Base-by-base conservation (phyloP, 1,140 invertebrate genomes). In the Rhopalosiphum padi region DNA sequence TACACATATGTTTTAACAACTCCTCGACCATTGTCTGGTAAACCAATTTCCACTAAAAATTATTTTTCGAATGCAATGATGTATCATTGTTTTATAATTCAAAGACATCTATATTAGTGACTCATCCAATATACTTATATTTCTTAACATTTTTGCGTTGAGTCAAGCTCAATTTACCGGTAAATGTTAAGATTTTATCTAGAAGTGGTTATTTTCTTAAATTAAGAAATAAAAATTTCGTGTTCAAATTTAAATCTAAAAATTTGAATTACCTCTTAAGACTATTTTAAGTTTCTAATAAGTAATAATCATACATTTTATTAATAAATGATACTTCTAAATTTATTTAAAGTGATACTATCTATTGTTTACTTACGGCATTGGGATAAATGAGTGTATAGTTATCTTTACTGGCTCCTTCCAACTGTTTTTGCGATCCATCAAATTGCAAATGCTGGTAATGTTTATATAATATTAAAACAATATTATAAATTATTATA, bases 361-460 rank as follows among this genome's bases (percentile, higher is more conserved):
- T 51, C 11, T 51, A 22, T 22, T 22, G 30, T 35, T 30, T 48
- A 89, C 51, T 89, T 37, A 89, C 88, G 22, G 22, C 9, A 37
- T 89, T 89, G 22, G 48, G 35, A 41, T 89, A 89, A 3, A 25
- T 35, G 4, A 89, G 88, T 23, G 88, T 55, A 41, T 8, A 89
- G 11, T 89, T 89, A 11, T 35, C 15, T 22, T 25, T 53, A 22
- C 21, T 55, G 9, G 53, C 2, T 25, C 30, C 37, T 53, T 55
- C 35, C 5, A 89, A 53, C 11, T 41, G 35, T 9, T 41, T 37
- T 23, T 11, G 51, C 7, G 48, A 55, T 41, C 87, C 88, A 53
- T 89, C 51, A n/a, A 89, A 53, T 11, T 35, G 21, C 87, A 89
- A 53, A 51, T 89, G 87, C 87, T 89, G 43, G 53, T 30, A 30